phyloP scores from a whole-genome alignment of 2,113 vertebrate species.

The Uria lomvia region DNA sequence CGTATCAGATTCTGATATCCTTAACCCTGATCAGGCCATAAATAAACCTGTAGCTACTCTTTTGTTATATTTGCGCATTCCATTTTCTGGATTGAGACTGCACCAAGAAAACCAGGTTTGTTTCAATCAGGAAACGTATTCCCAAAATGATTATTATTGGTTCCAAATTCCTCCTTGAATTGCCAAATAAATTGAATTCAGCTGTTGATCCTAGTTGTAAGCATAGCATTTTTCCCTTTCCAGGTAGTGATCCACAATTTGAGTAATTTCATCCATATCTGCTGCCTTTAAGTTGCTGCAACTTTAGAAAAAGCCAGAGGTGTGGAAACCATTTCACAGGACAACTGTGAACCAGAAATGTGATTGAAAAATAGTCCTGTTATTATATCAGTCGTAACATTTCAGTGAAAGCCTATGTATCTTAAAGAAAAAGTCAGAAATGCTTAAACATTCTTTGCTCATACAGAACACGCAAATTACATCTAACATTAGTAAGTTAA shows the following conservation, averaged over 20 bases:
- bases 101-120: neutral
- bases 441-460: neutral
- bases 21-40: neutral
- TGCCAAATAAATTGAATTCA: neutral
- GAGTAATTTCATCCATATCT: neutral
- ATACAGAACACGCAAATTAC: neutral
- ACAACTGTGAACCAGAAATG: neutral
- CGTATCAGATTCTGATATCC: neutral
- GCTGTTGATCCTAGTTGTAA: neutral
- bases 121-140: neutral
- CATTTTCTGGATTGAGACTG: neutral
- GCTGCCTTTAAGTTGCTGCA: neutral
- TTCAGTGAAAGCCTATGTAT: neutral
- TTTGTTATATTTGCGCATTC: neutral
- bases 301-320: neutral
- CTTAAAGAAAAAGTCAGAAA: neutral
- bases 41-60: neutral
- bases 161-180: neutral
- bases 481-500: neutral
- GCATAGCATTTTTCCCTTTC: neutral
- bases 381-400: too few relatives aligned
- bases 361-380: neutral
- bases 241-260: neutral
- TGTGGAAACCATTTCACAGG: neutral
- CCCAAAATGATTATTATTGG: neutral